phyloP scores from a whole-genome alignment of 2,888 invertebrate species.

The Drosophila tripunctata region DNA sequence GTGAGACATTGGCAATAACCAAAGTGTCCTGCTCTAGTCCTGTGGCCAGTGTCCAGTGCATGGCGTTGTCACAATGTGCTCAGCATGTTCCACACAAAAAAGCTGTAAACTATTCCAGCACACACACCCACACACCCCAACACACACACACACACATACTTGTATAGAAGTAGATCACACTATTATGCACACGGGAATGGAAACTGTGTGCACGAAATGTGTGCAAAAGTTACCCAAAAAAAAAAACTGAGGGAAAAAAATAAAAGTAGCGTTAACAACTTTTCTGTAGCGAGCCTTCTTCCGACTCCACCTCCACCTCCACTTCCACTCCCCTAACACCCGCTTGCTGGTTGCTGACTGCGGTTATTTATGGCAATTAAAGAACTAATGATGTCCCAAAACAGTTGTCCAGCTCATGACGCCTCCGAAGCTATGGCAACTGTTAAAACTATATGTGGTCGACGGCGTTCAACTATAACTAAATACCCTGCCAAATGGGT shows the following conservation, averaged over 20 bases:
- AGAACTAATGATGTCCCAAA: slow-evolving; percentile 80
- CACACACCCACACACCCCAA: slow-evolving; percentile 15
- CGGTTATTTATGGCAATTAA: slow-evolving; percentile 82
- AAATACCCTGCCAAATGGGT: slow-evolving; percentile 36
- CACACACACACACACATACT: not conserved
- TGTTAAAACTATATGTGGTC: slow-evolving; percentile 38
- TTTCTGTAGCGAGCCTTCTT: slow-evolving; percentile 47
- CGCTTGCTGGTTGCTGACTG: slow-evolving; percentile 18
- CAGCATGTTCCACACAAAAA: slow-evolving; percentile 58
- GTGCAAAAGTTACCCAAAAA: slow-evolving; percentile 65
- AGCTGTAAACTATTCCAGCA: slow-evolving; percentile 49
- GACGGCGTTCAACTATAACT: slow-evolving; percentile 21
- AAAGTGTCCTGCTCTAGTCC: slow-evolving; percentile 44
- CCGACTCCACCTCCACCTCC: not conserved
- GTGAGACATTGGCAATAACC: slow-evolving; percentile 65
- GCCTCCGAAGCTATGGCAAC: slow-evolving; percentile 39
- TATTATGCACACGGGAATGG: slow-evolving; percentile 74
- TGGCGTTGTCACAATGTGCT: slow-evolving; percentile 60
- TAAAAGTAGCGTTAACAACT: slow-evolving; percentile 72
- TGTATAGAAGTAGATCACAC: slow-evolving; percentile 27
- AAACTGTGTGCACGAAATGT: slow-evolving; percentile 32
- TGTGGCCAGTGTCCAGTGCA: slow-evolving; percentile 9
- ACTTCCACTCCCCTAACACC: not conserved
- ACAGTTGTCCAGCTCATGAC: slow-evolving; percentile 59
- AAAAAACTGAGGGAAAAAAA: not conserved